These are phyloP conservation scores for Acronicta aceris DNA, from an alignment of 2,888 invertebrate genomes.

Conservation along the genomic window DNA sequence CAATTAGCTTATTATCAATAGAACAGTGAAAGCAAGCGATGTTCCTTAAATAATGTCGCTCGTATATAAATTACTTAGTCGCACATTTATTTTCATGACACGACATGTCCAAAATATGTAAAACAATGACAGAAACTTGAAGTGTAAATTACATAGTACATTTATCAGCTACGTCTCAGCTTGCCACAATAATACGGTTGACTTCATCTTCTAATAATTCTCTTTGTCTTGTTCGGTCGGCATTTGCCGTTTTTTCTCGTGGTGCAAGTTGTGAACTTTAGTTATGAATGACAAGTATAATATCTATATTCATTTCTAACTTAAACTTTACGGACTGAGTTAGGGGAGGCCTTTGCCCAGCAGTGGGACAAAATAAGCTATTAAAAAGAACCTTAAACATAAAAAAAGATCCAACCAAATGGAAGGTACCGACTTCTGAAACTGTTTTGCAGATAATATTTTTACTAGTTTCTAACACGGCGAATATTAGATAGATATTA, in stretches of 20 bases:
- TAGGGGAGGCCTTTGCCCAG: too few species aligned
- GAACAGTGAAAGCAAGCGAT: background rate
- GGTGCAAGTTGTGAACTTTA: constrained; percentile 59
- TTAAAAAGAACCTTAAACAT: too few species aligned
- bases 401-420: too few species aligned
- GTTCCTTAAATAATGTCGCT: constrained; percentile 32
- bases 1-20: background rate
- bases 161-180: constrained; percentile 79
- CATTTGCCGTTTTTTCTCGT: constrained; percentile 73
- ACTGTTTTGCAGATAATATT: too few species aligned
- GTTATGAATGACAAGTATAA: too few species aligned
- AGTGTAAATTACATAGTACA: constrained; percentile 85
- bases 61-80: constrained; percentile 47
- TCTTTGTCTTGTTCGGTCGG: constrained; percentile 84
- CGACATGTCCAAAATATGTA: constrained; percentile 51
- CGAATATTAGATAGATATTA: too few species aligned
- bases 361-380: too few species aligned
- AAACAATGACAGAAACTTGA: constrained; percentile 72
- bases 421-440: too few species aligned
- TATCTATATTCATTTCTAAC: too few species aligned
- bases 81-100: constrained; percentile 59
- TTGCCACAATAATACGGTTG: constrained; percentile 87
- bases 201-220: constrained; percentile 88
- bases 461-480: too few species aligned
- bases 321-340: too few species aligned